These are phyloP conservation scores for Lysandra coridon DNA, from an alignment of 2,888 invertebrate species.

Conservation along the genomic window DNA sequence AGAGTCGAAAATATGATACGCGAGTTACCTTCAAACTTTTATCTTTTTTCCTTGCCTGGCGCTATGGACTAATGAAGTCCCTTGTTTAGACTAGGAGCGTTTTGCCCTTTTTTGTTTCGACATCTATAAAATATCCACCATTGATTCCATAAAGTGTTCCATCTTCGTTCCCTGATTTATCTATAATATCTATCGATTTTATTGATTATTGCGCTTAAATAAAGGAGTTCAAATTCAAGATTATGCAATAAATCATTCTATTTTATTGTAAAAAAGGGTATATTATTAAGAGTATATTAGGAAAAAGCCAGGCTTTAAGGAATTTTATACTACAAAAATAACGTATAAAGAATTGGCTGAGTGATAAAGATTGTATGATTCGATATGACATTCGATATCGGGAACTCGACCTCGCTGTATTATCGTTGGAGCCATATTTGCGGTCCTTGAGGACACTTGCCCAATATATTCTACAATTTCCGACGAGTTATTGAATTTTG, in stretches of 20 bases:
- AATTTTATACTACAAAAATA: neutral
- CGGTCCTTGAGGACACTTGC: constrained; percentile 36
- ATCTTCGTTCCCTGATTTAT: neutral
- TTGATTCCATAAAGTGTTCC: constrained; percentile 34
- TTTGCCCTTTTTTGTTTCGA: constrained; percentile 41
- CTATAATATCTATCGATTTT: neutral
- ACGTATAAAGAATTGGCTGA: constrained; percentile 15
- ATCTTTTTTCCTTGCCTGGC: constrained; percentile 41
- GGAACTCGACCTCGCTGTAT: constrained; percentile 32
- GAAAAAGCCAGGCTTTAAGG: neutral
- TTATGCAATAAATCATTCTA: too few species aligned
- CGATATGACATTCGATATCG: constrained; percentile 31
- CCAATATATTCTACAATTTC: constrained; percentile 41
- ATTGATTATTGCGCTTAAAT: neutral
- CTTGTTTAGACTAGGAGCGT: constrained; percentile 40
- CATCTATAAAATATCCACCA: constrained; percentile 39
- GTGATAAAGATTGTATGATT: constrained; percentile 32
- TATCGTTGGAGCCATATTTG: constrained; percentile 39
- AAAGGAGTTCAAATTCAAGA: neutral
- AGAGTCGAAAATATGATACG: constrained; percentile 34
- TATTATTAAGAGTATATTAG: neutral
- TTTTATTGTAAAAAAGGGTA: too few species aligned
- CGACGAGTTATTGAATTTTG: constrained; percentile 44
- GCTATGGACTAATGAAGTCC: constrained; percentile 42
- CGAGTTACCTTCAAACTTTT: constrained; percentile 34